phyloP scores from a whole-genome alignment of 2,797 vertebrate genomes.

The Dicrostonyx torquatus region DNA sequence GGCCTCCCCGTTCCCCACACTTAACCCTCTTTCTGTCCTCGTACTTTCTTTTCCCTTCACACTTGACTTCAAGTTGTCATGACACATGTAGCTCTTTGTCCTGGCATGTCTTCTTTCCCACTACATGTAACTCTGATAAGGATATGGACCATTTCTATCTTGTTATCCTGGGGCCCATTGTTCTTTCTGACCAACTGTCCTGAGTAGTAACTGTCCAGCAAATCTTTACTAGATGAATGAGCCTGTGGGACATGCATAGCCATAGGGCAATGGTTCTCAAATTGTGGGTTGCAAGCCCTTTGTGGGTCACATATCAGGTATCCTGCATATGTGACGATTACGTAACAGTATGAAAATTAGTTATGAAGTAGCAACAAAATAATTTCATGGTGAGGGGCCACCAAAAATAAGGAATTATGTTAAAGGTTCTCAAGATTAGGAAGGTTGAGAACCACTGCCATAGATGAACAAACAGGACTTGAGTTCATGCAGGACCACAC shows the following conservation, averaged over 20 bases:
- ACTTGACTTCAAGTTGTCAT: slow-evolving; percentile 22
- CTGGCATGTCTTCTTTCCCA: neutral
- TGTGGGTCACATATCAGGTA: neutral
- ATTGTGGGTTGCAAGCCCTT: neutral
- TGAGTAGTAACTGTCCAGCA: neutral
- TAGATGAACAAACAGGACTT: neutral
- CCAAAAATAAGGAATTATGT: neutral
- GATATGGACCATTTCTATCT: neutral
- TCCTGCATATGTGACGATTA: neutral
- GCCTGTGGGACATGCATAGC: neutral
- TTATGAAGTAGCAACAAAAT: neutral
- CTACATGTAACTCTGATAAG: neutral
- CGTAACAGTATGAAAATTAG: neutral
- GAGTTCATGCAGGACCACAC: neutral
- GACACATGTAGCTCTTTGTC: neutral
- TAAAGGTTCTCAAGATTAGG: neutral
- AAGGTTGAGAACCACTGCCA: neutral
- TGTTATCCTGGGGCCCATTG: neutral
- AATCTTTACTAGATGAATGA: neutral
- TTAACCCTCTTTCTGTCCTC: neutral
- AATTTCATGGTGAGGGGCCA: neutral
- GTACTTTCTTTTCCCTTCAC: neutral
- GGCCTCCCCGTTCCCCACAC: neutral
- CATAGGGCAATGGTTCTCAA: neutral
- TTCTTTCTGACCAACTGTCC: neutral